Conservation (phyloP, 2,113 vertebrate genomes). For the Clupea harengus region DNA sequence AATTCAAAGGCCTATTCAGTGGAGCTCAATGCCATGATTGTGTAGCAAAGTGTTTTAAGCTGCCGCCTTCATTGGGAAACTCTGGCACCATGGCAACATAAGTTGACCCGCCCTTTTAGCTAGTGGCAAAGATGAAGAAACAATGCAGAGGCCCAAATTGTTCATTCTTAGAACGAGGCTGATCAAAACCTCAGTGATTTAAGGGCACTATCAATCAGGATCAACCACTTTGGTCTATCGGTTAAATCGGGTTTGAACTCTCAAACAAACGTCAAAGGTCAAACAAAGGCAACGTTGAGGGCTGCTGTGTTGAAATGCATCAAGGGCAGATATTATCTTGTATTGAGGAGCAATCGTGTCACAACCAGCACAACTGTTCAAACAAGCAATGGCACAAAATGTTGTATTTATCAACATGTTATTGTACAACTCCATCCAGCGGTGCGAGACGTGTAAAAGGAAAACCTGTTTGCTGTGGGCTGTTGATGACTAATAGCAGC, state of each 20-base stretch:
- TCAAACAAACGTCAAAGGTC: not conserved
- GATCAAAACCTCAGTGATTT: not conserved
- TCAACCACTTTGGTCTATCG: not conserved
- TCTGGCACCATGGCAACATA: not conserved
- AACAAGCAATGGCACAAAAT: not conserved
- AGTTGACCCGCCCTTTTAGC: not conserved
- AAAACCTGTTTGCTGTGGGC: conserved; percentile 3
- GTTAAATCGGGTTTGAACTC: not conserved
- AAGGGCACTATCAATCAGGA: not conserved
- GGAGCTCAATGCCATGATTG: not conserved
- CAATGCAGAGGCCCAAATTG: not conserved
- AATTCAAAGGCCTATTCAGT: conserved; percentile 5
- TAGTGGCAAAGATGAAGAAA: not conserved
- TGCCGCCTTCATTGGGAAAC: not conserved
- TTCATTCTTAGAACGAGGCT: not conserved
- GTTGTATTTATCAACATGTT: not conserved
- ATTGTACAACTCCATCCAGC: not conserved
- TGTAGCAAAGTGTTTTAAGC: not conserved
- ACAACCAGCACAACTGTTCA: too few species aligned
- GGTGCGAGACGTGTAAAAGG: not conserved
- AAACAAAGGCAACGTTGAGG: not conserved
- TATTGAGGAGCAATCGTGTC: not conserved
- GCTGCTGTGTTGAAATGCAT: not conserved
- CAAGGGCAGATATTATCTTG: not conserved
- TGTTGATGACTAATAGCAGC: not conserved